Evolutionary conservation across 2,113 vertebrate species (phyloP).

Genomic region (Phalacrocorax aristotelis): DNA sequence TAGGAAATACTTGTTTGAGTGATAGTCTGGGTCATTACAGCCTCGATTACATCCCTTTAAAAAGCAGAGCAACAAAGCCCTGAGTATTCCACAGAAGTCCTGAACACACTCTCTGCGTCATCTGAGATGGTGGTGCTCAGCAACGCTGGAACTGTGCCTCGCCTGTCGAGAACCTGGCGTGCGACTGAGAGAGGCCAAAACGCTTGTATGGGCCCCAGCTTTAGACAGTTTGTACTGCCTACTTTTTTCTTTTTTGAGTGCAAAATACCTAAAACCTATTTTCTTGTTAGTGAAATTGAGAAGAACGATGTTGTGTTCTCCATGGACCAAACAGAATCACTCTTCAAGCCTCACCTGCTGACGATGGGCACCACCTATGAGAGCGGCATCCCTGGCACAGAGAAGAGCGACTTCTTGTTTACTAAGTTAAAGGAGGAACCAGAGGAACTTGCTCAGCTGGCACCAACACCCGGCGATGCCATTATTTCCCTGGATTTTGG

Average conservation of each 20-base stretch:
- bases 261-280: slow-evolving; percentile 39
- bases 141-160: slow-evolving; percentile 39
- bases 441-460: slow-evolving; percentile 91
- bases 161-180: background rate
- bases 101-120: slow-evolving; percentile 26
- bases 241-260: background rate
- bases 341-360: slow-evolving; percentile 85
- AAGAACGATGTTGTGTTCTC: slow-evolving; percentile 90
- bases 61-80: slow-evolving; percentile 36
- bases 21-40: slow-evolving; percentile 28
- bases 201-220: background rate
- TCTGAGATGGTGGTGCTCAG: slow-evolving; percentile 14
- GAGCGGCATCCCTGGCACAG: slow-evolving; percentile 43
- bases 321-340: slow-evolving; percentile 92
- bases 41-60: background rate
- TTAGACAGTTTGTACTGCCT: background rate
- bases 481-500: slow-evolving; percentile 93
- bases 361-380: slow-evolving; percentile 81
- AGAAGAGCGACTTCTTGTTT: slow-evolving; percentile 82
- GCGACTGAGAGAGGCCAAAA: background rate
- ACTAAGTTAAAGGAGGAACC: slow-evolving; percentile 95
- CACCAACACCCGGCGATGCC: slow-evolving; percentile 90
- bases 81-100: slow-evolving; percentile 32
- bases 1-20: slow-evolving; percentile 32
- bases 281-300: slow-evolving; percentile 86